These are phyloP conservation scores for Leptopilina clavipes DNA, from an alignment of 1,140 invertebrate species.

Conservation along the genomic window DNA sequence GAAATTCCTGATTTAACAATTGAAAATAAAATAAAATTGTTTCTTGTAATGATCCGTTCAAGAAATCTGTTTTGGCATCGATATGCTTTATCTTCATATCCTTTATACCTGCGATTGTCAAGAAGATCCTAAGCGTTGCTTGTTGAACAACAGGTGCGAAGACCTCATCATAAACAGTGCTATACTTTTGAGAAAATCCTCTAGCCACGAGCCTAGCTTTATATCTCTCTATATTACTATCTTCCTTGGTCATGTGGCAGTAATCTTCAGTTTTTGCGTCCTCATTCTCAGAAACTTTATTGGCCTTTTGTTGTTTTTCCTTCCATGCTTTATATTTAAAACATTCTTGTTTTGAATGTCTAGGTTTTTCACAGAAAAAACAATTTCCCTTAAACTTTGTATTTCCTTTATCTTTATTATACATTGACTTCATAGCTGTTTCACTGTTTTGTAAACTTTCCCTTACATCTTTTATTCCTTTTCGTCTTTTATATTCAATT, in stretches of 20 bases:
- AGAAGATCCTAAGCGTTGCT: too few relatives aligned
- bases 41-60: too few relatives aligned
- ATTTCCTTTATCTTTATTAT: constrained; percentile 1
- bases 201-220: too few relatives aligned
- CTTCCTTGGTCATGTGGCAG: neutral
- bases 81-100: too few relatives aligned
- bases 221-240: too few relatives aligned
- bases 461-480: constrained; percentile 18
- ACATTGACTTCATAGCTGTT: constrained; percentile 20
- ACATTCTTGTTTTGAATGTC: constrained; percentile 24
- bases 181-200: too few relatives aligned
- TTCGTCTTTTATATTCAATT: constrained; percentile 41
- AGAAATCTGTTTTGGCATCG: too few relatives aligned
- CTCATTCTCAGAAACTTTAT: constrained; percentile 27
- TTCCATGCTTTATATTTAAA: constrained; percentile 11
- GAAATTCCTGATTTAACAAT: too few relatives aligned
- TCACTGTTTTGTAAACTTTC: neutral
- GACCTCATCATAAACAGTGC: too few relatives aligned
- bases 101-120: too few relatives aligned
- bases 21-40: too few relatives aligned
- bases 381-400: neutral
- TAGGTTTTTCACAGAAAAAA: constrained; percentile 36
- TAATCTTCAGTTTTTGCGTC: constrained; percentile 1
- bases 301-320: constrained; percentile 16
- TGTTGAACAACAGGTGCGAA: too few relatives aligned